Conservation (phyloP, 2,888 invertebrate species). For the Kryphioiulus occultus region DNA sequence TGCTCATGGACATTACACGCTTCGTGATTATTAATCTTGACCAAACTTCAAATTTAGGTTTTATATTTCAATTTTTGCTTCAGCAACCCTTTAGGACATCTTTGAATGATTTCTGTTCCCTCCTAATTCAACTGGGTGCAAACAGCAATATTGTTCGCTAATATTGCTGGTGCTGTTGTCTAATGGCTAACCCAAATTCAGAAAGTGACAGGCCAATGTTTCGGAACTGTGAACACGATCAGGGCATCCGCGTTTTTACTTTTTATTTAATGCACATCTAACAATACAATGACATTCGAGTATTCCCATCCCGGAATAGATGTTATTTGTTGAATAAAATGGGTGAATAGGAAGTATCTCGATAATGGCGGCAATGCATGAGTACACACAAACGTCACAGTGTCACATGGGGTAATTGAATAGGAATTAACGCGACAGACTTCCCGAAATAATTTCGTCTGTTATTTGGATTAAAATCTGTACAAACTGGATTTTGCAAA, state of each 20-base stretch:
- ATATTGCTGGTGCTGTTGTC: neutral
- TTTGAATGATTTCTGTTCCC: no score
- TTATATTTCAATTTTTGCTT: no score
- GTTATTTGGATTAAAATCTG: neutral
- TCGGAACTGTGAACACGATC: neutral
- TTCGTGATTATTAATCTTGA: neutral
- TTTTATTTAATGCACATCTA: neutral
- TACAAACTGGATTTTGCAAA: neutral
- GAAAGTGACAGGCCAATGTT: conserved; percentile 27
- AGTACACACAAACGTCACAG: neutral
- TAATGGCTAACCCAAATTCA: neutral
- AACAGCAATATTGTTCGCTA: no score
- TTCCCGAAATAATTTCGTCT: neutral
- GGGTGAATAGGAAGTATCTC: conserved; percentile 30
- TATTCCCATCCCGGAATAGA: conserved; percentile 19
- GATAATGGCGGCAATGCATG: neutral
- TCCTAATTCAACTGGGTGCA: no score
- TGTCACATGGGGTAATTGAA: neutral
- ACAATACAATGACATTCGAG: neutral
- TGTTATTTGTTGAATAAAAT: conserved; percentile 18
- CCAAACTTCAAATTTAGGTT: neutral
- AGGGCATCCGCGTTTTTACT: conserved; percentile 28
- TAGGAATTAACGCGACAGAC: neutral
- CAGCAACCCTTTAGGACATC: no score
- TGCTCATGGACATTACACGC: neutral